Percentiles rank a stretch among this genome's conserved stretches.
These are phyloP conservation scores for Dysdera silvatica DNA, from an alignment of 1,140 invertebrate genomes.

Conservation along the genomic window DNA sequence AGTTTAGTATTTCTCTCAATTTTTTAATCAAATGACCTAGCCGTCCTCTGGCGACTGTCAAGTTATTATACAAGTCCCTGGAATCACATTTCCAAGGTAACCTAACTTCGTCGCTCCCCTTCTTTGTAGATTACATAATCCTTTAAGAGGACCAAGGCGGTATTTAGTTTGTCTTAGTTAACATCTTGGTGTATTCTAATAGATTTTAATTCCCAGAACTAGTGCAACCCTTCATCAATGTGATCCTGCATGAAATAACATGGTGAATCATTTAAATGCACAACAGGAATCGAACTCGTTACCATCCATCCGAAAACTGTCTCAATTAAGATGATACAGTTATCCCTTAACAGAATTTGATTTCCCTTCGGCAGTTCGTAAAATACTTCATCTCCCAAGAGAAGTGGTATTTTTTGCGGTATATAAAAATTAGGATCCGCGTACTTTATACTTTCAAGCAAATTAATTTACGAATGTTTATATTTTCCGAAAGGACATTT, in stretches of 20 bases:
- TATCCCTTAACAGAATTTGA: not conserved
- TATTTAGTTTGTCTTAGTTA: not conserved
- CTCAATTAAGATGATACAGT: not conserved
- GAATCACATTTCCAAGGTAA: no score
- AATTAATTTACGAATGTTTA: not conserved
- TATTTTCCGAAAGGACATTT: not conserved
- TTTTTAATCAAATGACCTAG: no score
- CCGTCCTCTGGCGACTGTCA: no score
- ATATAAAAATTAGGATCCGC: not conserved
- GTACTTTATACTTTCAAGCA: not conserved
- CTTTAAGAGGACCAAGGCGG: not conserved
- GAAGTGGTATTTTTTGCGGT: not conserved
- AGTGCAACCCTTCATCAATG: not conserved
- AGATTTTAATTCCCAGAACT: not conserved
- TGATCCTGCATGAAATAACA: not conserved
- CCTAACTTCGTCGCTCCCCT: no score
- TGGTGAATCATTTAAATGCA: no score
- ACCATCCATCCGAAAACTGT: not conserved
- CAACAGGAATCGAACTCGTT: not conserved
- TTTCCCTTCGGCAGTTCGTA: not conserved
- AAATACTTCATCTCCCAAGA: not conserved
- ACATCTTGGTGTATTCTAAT: not conserved
- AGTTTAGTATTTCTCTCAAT: no score
- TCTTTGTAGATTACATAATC: not conserved
- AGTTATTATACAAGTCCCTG: no score